Base-by-base conservation (phyloP, 2,113 vertebrate species). In the Leptocoma aspasia region DNA sequence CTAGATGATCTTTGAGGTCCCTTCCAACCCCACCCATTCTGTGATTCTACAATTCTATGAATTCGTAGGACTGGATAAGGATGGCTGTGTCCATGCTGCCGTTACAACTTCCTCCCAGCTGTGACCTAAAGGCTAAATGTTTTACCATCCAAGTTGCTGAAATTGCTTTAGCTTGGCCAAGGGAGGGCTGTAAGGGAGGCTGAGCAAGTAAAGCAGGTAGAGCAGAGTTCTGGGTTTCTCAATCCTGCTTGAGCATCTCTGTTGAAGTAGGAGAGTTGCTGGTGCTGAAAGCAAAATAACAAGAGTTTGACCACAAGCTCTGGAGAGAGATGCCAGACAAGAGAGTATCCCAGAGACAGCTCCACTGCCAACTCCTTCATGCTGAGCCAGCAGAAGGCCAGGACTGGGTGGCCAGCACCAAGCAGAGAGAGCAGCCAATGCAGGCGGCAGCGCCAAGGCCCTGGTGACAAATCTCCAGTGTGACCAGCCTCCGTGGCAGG, bases 131-230 rank as follows among this genome's bases (percentile, higher is more conserved):
- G 15, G 76, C 39, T 63, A 30, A 92, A 82, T 21, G 24, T 77
- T 94, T 81, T 81, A 44, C 76, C 1, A 2, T 77, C 33, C 44
- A 31, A n/a, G 76, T 31, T 86, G 86, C 69, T 86, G 82, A 89
- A 84, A 59, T 24, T 11, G 39, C 59, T 92, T 70, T n/a, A 80
- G 19, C 54, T 70, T 78, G 76, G 54, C 37, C 50, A 44, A 45
- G 13, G 42, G 49, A 77, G 30, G 60, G 47, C 52, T 79, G 70
- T 19, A 21, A 64, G 81, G 45, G 68, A 96, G 60, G 91, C 47
- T 70, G 68, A 93, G 82, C 94, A 90, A 78, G 92, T 86, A 89
- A 53, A 92, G 77, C 86, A 92, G 87, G 93, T 76, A 90, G n/a
- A 78, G 47, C 92, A 87, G 70, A 87, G 35, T 59, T 70, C 23